Percentiles rank a stretch among this genome's conserved stretches.
Conservation (phyloP, 37 sponge, comb jelly and placozoan genomes). For the Hormiphora californensis region DNA sequence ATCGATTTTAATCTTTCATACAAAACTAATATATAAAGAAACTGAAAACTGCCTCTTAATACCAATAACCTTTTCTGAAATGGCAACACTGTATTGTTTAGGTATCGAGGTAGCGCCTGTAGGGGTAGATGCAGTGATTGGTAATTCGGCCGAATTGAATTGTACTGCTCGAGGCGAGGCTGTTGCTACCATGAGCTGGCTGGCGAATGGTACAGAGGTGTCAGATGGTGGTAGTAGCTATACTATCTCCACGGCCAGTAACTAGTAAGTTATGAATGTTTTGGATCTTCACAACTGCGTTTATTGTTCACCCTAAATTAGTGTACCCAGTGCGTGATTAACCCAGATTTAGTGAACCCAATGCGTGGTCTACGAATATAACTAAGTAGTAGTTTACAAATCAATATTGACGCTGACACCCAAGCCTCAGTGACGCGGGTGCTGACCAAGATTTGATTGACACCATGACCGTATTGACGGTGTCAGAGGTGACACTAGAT, state of each 20-base stretch:
- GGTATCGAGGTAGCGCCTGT: conserved; percentile 16
- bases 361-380: too few species aligned
- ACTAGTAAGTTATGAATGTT: conserved; percentile 8
- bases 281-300: too few species aligned
- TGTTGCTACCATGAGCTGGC: conserved; percentile 24
- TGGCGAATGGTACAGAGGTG: conserved; percentile 42
- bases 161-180: conserved; percentile 45
- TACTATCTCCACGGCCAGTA: not conserved
- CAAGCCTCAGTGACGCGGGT: conserved; percentile 1
- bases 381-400: too few species aligned
- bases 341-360: too few species aligned
- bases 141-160: not conserved
- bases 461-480: not conserved
- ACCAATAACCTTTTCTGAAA: not conserved
- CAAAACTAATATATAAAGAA: not conserved
- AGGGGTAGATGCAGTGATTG: not conserved
- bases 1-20: not conserved
- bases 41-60: not conserved
- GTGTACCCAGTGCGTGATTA: too few species aligned
- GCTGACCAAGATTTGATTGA: conserved; percentile 27
- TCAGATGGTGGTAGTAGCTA: not conserved
- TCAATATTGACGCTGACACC: too few species aligned
- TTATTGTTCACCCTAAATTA: too few species aligned
- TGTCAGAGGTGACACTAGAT: not conserved
- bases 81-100: not conserved